Conservation (phyloP, 1,140 invertebrate species). For the Eriocheir sinensis region DNA sequence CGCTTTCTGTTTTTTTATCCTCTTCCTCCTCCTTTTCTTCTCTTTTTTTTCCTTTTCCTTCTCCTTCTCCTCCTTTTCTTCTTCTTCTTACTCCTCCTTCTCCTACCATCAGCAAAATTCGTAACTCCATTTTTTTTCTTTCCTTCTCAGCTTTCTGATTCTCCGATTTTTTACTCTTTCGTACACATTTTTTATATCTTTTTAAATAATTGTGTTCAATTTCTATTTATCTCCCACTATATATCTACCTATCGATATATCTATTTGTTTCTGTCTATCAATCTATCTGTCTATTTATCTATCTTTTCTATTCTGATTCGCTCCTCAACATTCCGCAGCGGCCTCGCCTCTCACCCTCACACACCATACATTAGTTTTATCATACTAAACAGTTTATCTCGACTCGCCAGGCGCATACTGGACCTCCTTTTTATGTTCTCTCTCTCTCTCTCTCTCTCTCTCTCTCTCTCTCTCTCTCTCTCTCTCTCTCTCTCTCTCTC, state of each 20-base stretch:
- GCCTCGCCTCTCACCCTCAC: too few species aligned
- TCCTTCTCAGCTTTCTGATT: neutral
- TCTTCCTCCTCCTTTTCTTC: too few species aligned
- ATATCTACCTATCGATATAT: neutral
- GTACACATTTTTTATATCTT: too few species aligned
- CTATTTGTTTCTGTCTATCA: neutral
- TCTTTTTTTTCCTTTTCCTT: too few species aligned
- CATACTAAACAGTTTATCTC: slow-evolving; percentile 15
- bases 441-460: neutral
- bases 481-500: slow-evolving; percentile 22
- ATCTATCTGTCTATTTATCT: neutral
- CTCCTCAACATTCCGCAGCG: too few species aligned
- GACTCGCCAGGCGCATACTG: neutral
- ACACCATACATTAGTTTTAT: neutral
- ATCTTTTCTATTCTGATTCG: neutral
- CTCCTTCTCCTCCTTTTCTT: neutral
- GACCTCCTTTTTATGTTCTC: neutral
- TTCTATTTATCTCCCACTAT: too few species aligned
- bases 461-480: neutral
- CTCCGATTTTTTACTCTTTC: neutral
- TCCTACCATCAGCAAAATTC: too few species aligned
- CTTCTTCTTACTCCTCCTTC: too few species aligned
- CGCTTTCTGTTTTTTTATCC: too few species aligned
- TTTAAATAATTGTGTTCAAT: too few species aligned
- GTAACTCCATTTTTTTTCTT: too few species aligned